Conservation (phyloP, 2,113 vertebrate genomes). For the Pan troglodytes region NHGRI_mPanTro3-v2.1_pri NC_072420.2:16809001-16809500, state of each 20-base stretch:
- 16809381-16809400: no score
- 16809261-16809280: no score
- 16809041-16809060: not conserved
- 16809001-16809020: not conserved
- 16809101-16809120: not conserved
- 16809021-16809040: not conserved
- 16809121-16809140: not conserved
- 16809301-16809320: no score
- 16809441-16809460: no score
- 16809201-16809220: not conserved
- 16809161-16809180: not conserved
- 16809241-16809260: not conserved
- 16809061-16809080: not conserved
- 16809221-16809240: not conserved
- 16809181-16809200: not conserved
- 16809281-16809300: no score
- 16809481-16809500: no score
- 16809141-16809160: not conserved
- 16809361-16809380: no score
- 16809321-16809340: no score
- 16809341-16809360: no score
- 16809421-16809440: no score
- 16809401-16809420: no score
- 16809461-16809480: no score
- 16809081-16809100: not conserved